Conservation (phyloP, 2,797 vertebrate genomes). For the Sebastes minor region DNA sequence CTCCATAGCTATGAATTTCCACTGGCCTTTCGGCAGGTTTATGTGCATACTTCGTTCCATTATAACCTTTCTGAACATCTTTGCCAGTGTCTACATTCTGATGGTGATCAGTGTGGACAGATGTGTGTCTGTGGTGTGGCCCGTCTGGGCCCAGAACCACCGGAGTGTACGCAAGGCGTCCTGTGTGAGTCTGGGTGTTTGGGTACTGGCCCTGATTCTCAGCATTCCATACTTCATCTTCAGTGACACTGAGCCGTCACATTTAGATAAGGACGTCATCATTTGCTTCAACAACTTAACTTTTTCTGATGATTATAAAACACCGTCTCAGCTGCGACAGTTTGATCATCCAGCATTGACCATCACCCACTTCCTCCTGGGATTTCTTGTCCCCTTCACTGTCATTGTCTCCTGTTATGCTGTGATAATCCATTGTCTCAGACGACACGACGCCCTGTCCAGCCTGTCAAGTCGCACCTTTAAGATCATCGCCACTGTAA, state of each 20-base stretch:
- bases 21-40: constrained; percentile 90
- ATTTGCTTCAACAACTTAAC: constrained; percentile 89
- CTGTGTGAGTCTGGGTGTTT: constrained; percentile 78
- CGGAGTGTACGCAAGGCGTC: constrained; percentile 80
- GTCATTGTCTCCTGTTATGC: constrained; percentile 88
- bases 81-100: constrained; percentile 90
- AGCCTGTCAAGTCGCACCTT: constrained; percentile 84
- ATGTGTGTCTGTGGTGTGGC: constrained; percentile 85
- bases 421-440: constrained; percentile 82
- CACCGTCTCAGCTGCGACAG: constrained; percentile 59
- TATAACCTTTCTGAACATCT: constrained; percentile 88
- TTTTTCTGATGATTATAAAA: constrained; percentile 76
- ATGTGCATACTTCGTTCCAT: constrained; percentile 90
- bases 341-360: constrained; percentile 84
- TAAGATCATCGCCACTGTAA: constrained; percentile 88
- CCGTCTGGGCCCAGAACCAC: constrained; percentile 88
- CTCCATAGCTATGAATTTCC: constrained; percentile 85
- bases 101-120: constrained; percentile 90
- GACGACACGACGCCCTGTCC: constrained; percentile 79
- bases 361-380: constrained; percentile 83
- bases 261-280: constrained; percentile 68
- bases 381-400: constrained; percentile 87
- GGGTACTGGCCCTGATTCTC: constrained; percentile 83
- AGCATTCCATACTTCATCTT: constrained; percentile 86
- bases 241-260: constrained; percentile 78